phyloP scores from a whole-genome alignment of 1,140 invertebrate species.

The Drosophila elegans region DNA sequence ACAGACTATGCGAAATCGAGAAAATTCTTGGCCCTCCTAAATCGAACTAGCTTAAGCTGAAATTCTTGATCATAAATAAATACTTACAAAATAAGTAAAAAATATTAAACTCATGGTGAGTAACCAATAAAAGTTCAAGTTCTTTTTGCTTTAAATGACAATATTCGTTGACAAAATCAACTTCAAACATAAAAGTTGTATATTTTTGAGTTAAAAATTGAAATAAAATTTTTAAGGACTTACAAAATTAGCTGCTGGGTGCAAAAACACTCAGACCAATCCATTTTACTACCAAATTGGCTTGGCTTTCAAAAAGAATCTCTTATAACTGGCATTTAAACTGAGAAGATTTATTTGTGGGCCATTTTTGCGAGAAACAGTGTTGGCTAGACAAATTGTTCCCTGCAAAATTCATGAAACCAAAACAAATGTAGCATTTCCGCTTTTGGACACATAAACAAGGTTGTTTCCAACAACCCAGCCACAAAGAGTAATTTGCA shows the following conservation, averaged over 20 bases:
- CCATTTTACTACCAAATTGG: too few species aligned
- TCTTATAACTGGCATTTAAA: too few species aligned
- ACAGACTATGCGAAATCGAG: constrained; percentile 69
- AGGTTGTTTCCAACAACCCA: constrained; percentile 1
- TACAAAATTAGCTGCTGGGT: too few species aligned
- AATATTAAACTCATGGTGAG: not conserved
- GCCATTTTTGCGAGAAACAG: not conserved
- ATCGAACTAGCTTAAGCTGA: constrained; percentile 9
- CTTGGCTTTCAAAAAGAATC: too few species aligned
- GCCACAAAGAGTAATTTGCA: constrained; percentile 42
- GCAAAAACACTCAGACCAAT: too few species aligned
- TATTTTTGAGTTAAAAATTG: too few species aligned
- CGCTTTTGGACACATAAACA: constrained; percentile 36
- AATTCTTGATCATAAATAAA: not conserved
- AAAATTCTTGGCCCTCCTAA: constrained; percentile 58
- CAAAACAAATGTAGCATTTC: constrained; percentile 47
- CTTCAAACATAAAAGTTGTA: too few species aligned
- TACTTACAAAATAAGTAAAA: not conserved
- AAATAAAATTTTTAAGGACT: too few species aligned
- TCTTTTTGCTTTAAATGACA: too few species aligned
- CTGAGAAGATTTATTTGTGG: too few species aligned
- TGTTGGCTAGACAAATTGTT: not conserved
- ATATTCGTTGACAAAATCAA: too few species aligned
- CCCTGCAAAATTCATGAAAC: constrained; percentile 18
- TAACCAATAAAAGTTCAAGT: too few species aligned